Evolutionary conservation across 2,888 invertebrate genomes (phyloP), one percentile per base, ranked within the genome.

Genomic region (Congeria kusceri): DNA sequence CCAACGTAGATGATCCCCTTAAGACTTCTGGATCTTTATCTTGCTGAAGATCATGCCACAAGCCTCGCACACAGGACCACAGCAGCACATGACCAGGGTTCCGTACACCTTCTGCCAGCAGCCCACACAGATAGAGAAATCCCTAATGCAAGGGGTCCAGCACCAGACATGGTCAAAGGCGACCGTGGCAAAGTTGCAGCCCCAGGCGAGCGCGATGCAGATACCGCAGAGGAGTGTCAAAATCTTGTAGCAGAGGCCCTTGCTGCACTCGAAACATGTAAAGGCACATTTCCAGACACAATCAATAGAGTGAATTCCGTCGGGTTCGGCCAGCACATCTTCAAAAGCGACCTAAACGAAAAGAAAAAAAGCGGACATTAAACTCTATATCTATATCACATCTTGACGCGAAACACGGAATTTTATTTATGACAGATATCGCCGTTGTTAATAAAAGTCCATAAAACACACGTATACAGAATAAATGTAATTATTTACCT

Each of bases 151-250:
- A 0, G 96, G 96, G 0, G 95, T 95, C 28, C 95, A 94, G 91
- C 96, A 96, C 96, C 96, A 96, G 88, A 96, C 96, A 94, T 96
- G 96, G 56, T 84, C 56, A 79, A 90, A 91, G 4, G 96, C 95
- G 11, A 96, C 94, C 86, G 96, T 58, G 56, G 89, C 91, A 73
- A 91, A 92, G 72, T 87, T 85, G 61, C 90, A 91, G 18, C 91
- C 91, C 64, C 96, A 94, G 83, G 95, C 93, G 75, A 96, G 94
- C 0, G 96, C 96, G 67, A 95, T 94, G 28, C 96, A 94, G 7
- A 96, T 96, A 0, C 96, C 96, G 9, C 96, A 94, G 25, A 96
- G 87, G 63, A 96, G 95, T 0, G 96, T 95, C 57, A 96, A 94
- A 63, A 95, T 91, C 23, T 95, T 95, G 94, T 96, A 96, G 92